phyloP scores from a whole-genome alignment of 2,113 vertebrate genomes.

The Ictidomys tridecemlineatus region DNA sequence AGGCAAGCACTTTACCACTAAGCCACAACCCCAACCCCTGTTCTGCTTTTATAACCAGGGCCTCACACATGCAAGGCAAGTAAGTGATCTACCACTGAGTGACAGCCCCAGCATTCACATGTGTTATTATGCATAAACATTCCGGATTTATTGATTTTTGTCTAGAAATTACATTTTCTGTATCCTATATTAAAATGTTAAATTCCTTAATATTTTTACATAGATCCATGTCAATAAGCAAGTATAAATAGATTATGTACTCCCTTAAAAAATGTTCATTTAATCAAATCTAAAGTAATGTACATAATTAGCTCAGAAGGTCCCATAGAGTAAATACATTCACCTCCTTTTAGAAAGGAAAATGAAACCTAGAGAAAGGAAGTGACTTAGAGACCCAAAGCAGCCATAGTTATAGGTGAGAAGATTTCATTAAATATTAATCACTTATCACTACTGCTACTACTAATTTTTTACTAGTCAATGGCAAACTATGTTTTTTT shows the following conservation, averaged over 20 bases:
- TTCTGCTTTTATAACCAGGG: too few species aligned
- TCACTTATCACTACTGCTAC: neutral
- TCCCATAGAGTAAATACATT: neutral
- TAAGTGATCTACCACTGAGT: too few species aligned
- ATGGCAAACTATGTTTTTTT: neutral
- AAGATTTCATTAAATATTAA: neutral
- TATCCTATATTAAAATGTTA: neutral
- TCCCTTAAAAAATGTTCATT: neutral
- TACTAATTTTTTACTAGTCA: neutral
- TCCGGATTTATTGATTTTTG: neutral
- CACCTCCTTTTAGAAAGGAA: neutral
- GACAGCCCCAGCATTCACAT: neutral
- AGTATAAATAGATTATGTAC: neutral
- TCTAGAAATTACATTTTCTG: neutral
- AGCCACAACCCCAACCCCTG: too few species aligned
- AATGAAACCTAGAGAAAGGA: neutral
- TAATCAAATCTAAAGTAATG: constrained; percentile 1
- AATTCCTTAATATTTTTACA: neutral
- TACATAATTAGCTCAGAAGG: neutral
- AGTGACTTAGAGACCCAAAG: neutral
- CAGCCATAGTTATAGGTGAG: neutral
- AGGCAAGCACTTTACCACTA: too few species aligned
- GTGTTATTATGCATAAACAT: neutral
- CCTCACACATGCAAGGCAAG: too few species aligned
- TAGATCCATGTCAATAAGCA: neutral